Evolutionary conservation across 2,113 vertebrate genomes (phyloP), one percentile per base, ranked within the genome.

Genomic region (Hippoglossus stenolepis): DNA sequence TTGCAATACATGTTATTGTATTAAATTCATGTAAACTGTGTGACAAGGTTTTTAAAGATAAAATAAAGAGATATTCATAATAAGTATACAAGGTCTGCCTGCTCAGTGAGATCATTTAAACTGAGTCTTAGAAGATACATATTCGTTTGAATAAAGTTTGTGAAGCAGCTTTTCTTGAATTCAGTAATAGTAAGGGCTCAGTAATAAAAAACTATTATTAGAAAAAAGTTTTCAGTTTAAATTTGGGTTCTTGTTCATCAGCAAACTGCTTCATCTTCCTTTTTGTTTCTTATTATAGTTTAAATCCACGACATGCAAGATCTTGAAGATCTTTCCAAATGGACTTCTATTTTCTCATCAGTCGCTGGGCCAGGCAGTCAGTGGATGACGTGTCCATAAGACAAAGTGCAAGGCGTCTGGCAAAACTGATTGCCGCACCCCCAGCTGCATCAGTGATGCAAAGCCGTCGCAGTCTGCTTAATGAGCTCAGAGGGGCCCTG

Each of bases 401-500:
- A 80, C 63, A 65, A 59, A 87, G 89, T 69, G 86, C 88, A 91
- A 93, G 93, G 95, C 93, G 91, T 95, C 93, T 91, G 95, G 95
- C 95, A 94, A 95, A 96, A 96, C 96, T 96, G 96, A 97, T 97
- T 95, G 94, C 90, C 84, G 91, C 91, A 91, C 92, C 90, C 89
- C 93, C 92, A 90, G 89, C 92, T 67, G 94, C 95, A 93, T 96
- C 89, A 90, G 93, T 89, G 92, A 91, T 93, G 94, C 93, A 95
- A 95, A 96, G 94, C 95, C 94, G 95, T 94, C 91, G 92, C 24
- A 93, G 95, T 92, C 93, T 94, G 93, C 92, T 95, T 97, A 97
- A 97, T 96, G 96, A 97, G 96, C 95, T 96, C 95, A 94, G 94
- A 56, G 91, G 95, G 96, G 94, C 95, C 93, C 95, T 94, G 96